Evolutionary conservation across 2,113 vertebrate genomes (phyloP), one percentile per base, ranked within the genome.

Genomic region (Arothron firmamentum): DNA sequence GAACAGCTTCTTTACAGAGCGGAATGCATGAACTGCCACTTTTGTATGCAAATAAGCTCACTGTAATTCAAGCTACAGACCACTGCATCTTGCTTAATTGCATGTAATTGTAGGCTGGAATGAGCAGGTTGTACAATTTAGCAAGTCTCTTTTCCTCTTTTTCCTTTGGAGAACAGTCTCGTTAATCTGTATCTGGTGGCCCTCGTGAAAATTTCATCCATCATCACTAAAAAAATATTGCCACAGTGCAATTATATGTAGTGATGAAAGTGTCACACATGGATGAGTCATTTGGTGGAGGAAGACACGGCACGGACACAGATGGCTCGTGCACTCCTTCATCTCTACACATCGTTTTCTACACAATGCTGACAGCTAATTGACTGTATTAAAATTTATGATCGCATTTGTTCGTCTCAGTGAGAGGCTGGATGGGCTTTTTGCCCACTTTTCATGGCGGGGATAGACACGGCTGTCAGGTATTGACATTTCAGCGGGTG

Each of bases 401-500:
- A 61, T 55, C 58, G 55, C 61, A 71, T 82, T 80, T 71, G 67
- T 77, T 71, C 52, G 9, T 74, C 78, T 65, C 51, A 42, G 59
- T 10, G 41, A 46, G 60, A 59, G 13, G 9, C 53, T 45, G 13
- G 48, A 75, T 65, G 69, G 43, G 18, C 41, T 68, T 73, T 67
- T 31, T 68, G 56, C 54, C 46, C 56, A 51, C 52, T 77, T 60
- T 67, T 56, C 11, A 49, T 41, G 52, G 69, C 17, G 52, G 48
- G 48, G 82, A 86, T 84, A 66, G 85, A 87, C 83, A 74, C 53
- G 42, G 51, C 64, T 80, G 71, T 77, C 69, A 72, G 58, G 51
- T 61, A 46, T 66, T 78, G 79, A 79, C 75, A 74, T 81, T 75
- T 51, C 56, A 11, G 43, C 19, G 65, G 77, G 65, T 2, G 12